These are phyloP conservation scores for Rhombomys opimus DNA, from an alignment of 2,113 vertebrate species.

Conservation along the genomic window DNA sequence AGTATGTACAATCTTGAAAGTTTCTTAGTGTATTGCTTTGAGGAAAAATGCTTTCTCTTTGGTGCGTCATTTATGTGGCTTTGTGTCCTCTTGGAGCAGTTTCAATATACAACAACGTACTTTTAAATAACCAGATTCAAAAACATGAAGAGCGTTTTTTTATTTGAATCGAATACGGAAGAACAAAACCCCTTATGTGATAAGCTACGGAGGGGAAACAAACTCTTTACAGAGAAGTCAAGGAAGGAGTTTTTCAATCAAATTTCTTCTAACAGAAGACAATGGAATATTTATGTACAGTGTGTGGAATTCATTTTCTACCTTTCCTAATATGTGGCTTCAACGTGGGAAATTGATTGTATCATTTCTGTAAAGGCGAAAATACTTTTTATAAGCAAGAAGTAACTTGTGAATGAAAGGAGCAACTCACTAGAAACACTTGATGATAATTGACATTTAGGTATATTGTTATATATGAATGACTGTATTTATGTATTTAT, in stretches of 20 bases:
- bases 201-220: conserved; percentile 39
- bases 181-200: conserved; percentile 76
- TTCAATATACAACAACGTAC: conserved; percentile 69
- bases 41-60: conserved; percentile 54
- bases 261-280: conserved; percentile 78
- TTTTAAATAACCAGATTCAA: conserved; percentile 72
- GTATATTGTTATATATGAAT: conserved; percentile 88
- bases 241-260: conserved; percentile 79
- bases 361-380: conserved; percentile 80
- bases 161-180: conserved; percentile 72
- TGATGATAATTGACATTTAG: conserved; percentile 85
- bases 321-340: conserved; percentile 81
- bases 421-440: conserved; percentile 86
- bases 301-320: conserved; percentile 81
- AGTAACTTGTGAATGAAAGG: conserved; percentile 86
- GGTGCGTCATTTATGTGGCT: conserved; percentile 62
- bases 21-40: conserved; percentile 65
- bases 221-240: conserved; percentile 75
- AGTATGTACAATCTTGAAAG: conserved; percentile 58
- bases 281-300: conserved; percentile 73
- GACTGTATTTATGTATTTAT: conserved; percentile 91
- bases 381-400: conserved; percentile 80
- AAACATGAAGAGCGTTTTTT: conserved; percentile 75
- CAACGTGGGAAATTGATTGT: conserved; percentile 76
- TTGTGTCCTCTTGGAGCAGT: conserved; percentile 77